Base-by-base conservation (phyloP, 2,888 invertebrate species). In the Hirtodrosophila alboralis region DNA sequence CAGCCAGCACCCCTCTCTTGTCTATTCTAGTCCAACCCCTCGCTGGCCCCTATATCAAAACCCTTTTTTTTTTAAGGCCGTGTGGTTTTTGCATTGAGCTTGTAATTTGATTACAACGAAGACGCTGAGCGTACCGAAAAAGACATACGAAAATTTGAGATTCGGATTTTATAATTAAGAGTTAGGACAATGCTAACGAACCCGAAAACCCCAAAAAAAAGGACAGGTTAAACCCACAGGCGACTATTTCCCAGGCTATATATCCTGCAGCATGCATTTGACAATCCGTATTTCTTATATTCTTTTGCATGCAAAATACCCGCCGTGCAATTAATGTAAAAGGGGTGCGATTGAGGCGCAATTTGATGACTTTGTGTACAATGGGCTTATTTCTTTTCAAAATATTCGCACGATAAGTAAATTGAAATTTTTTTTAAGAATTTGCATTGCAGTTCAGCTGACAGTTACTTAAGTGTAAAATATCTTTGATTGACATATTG, bases 71-170 rank as follows among this genome's bases (percentile, higher is more conserved):
- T n/a, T n/a, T n/a, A n/a, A n/a, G n/a, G 30, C 43, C 71, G 71
- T 78, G 85, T 58, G 83, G 83, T 73, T 73, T 38, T 31, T 40
- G 56, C 63, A 75, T 59, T 75, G 66, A 54, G 54, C 77, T 53
- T 72, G 79, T 79, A 79, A 79, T 79, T 79, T 85, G 79, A 79
- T 79, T 85, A 79, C 79, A 57, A 14, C 60, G 36, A 68, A 63
- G 47, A 56, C 48, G 81, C 70, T 40, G 75, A 62, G 54, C 58
- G 75, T 54, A 54, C 66, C 62, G 58, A 79, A 68, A n/a, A 66
- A 53, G 52, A 58, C 56, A 57, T 44, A 36, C 27, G 36, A 47
- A 6, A 7, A 23, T 23, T 23, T 23, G 23, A 23, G 23, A 23
- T 23, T 23, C 8, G 27, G 43, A 59, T n/a, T n/a, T n/a, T n/a